Base-by-base conservation (phyloP, 2,888 invertebrate genomes). In the Acanthococcus lagerstroemiae region DNA sequence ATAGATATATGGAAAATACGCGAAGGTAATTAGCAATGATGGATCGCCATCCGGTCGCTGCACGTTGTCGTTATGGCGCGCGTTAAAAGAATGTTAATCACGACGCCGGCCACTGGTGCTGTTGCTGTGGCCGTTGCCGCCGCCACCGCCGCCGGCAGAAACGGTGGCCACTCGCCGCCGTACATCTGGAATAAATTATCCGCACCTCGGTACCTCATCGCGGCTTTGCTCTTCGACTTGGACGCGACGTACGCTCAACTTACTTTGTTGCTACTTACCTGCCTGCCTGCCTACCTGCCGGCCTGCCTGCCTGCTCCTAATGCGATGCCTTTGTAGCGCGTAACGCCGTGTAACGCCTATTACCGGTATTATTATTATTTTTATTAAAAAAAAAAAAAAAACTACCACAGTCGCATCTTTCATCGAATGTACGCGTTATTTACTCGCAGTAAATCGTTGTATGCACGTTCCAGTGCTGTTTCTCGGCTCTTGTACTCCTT, bases 171-270 rank as follows among this genome's bases (percentile, higher is more conserved):
- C 50, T 60, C 46, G 60, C 60, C 60, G 60, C 45, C 45, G 60
- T 48, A 48, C 60, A 60, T 48, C 60, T 60, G 60, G 60, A 60
- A 60, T 60, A 60, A 60, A 60, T 60, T 60, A 60, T 60, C 60
- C 48, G 45, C 48, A 45, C 60, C 60, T 60, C 48, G n/a, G n/a
- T n/a, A n/a, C n/a, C n/a, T n/a, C n/a, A n/a, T n/a, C n/a, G n/a
- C n/a, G n/a, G n/a, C 45, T 57, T n/a, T 57, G 27, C 37, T 17
- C 27, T 21, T 17, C 19, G 30, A 30, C 37, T 17, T 55, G 7
- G n/a, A n/a, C n/a, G n/a, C n/a, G n/a, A n/a, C 26, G 26, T 6
- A 55, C 4, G 46, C 55, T 25, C 44, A 24, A 27, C 44, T 30
- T 58, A 58, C 58, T 58, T 58, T 58, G 58, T 58, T 58, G 46